Conservation (phyloP, 2,797 vertebrate species). For the Streptopelia turtur region DNA sequence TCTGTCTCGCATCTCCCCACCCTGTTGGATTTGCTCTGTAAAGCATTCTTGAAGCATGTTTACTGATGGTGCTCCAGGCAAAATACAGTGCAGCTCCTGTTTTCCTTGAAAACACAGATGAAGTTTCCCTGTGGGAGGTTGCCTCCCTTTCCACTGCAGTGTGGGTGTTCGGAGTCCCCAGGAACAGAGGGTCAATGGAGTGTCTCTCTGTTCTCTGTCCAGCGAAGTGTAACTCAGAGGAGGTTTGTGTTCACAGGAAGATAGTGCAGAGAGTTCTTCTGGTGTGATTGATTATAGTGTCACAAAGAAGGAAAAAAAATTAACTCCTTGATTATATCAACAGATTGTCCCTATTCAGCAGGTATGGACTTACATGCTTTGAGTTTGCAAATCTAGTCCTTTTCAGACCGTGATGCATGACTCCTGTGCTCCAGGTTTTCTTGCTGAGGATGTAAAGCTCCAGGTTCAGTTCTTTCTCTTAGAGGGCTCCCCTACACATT, state of each 20-base stretch:
- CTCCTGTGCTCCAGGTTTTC: rapidly evolving
- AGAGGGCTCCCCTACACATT: neutral
- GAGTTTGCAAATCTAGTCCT: neutral
- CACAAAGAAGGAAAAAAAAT: neutral
- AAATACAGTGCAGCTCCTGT: neutral
- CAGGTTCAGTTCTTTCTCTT: neutral
- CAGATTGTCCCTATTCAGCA: neutral
- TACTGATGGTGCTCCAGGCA: neutral
- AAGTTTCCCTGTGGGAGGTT: neutral
- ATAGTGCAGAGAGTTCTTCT: neutral
- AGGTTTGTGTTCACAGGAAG: neutral
- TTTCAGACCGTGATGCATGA: neutral
- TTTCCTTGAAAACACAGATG: neutral
- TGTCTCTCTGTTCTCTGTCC: neutral
- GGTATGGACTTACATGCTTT: neutral
- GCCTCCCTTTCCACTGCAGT: neutral
- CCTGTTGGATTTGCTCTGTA: neutral
- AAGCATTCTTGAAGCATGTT: neutral
- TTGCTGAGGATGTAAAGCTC: neutral
- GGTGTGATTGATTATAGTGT: neutral
- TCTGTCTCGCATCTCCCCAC: neutral
- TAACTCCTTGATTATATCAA: neutral
- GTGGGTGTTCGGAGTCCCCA: neutral
- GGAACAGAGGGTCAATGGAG: neutral
- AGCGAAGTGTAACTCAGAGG: neutral